Evolutionary conservation across 2,888 invertebrate species (phyloP), one percentile per base, ranked within the genome.

Genomic region (Plagodis dolabraria): DNA sequence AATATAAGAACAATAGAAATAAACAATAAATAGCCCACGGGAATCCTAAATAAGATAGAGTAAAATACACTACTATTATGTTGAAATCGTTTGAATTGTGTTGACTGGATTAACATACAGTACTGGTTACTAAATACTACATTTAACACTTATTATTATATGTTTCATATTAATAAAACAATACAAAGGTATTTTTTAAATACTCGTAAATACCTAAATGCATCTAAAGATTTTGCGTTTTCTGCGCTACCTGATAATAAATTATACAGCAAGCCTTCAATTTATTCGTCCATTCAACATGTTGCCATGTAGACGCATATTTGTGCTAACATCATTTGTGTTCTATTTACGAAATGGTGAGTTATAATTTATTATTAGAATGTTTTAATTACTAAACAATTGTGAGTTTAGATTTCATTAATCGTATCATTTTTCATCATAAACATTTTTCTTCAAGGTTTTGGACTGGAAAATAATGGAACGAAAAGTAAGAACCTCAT

Each of bases 281-380:
- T 48, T 55, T 58, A 53, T 46, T 58, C 47, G 54, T 62, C n/a
- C 34, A 35, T 51, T 42, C 57, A 57, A 62, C 48, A 58, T 63
- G 57, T 54, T 58, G 54, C 55, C 58, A 47, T 55, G 44, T 52
- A 57, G 60, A 61, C 60, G 56, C 53, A 9, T 56, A 47, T 62
- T 76, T 68, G 67, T 63, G 64, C 70, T 65, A 76, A 59, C 68
- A 71, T 67, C 71, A 57, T 68, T 46, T 33, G 46, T 33, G 5
- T 53, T 12, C 49, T 48, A 7, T 49, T 49, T 36, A 11, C 45
- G 51, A 57, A 54, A 54, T 44, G 50, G 54, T 62, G 10, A 57
- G 62, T 62, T 2, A 8, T 36, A 36, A 7, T 8, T 36, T 36
- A 36, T 36, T 1, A 22, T 1, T 22, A 22, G 4, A 22, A 4